Evolutionary conservation across 1,140 invertebrate species (phyloP).

Genomic region (Platyura marginata): DNA sequence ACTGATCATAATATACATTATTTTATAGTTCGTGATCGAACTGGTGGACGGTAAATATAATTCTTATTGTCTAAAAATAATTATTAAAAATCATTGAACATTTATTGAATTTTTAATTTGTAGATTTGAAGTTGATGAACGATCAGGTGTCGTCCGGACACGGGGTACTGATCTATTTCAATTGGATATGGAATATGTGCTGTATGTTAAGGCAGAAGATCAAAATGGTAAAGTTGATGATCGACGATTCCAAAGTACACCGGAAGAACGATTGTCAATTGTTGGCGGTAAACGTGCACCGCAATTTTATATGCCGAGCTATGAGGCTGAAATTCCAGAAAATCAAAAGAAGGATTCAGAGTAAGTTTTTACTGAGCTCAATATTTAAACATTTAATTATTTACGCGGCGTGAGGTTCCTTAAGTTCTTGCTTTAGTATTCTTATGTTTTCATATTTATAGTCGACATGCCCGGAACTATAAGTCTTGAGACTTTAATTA

Average conservation of each 20-base stretch:
- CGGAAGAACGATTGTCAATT: conserved; percentile 78
- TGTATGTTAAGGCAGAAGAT: conserved; percentile 92
- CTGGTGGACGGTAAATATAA: conserved; percentile 28
- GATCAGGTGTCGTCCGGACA: conserved; percentile 84
- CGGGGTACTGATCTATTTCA: conserved; percentile 80
- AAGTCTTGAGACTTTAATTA: no score
- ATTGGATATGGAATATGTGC: conserved; percentile 87
- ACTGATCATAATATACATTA: conserved; percentile 92
- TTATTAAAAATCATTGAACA: no score
- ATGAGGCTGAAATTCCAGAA: conserved; percentile 87
- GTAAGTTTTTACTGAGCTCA: no score
- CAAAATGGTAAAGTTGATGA: conserved; percentile 80
- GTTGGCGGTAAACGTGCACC: conserved; percentile 84
- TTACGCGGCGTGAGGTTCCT: not conserved
- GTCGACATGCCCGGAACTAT: no score
- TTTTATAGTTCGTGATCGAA: conserved; percentile 81
- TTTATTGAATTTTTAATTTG: no score
- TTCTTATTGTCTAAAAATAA: not conserved
- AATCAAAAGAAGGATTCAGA: conserved; percentile 93
- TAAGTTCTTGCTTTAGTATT: no score
- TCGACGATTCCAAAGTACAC: conserved; percentile 71
- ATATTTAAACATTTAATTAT: no score
- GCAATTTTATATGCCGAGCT: conserved; percentile 84
- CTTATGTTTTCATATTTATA: no score
- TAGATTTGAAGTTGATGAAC: conserved; percentile 71